phyloP scores from a whole-genome alignment of 2,113 vertebrate species.

The Mus pahari region DNA sequence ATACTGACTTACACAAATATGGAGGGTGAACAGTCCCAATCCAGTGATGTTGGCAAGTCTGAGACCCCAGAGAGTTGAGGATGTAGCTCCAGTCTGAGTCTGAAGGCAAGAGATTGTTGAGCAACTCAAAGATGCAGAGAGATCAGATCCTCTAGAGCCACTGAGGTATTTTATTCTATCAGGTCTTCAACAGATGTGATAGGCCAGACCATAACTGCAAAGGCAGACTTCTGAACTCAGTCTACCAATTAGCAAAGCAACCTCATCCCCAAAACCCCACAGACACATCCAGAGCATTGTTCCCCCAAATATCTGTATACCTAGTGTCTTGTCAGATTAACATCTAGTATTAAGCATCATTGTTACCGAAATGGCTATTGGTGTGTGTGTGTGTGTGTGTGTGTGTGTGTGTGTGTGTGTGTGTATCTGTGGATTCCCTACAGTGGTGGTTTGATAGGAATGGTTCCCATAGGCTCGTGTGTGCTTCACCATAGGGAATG shows the following conservation, averaged over 20 bases:
- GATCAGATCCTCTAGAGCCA: background rate
- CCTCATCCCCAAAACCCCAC: background rate
- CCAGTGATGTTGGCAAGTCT: background rate
- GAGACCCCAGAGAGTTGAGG: background rate
- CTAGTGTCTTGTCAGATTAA: background rate
- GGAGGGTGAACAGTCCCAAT: background rate
- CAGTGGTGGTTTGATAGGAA: background rate
- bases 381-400: background rate
- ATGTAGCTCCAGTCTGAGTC: background rate
- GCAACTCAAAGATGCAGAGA: background rate
- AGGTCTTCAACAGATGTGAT: background rate
- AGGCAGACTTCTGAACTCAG: background rate
- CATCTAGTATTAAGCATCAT: constrained; percentile 17
- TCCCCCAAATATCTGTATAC: background rate
- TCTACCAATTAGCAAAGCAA: background rate
- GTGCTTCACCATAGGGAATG: background rate
- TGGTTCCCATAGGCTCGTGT: background rate
- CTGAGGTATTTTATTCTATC: background rate
- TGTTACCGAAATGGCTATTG: background rate
- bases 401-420: background rate
- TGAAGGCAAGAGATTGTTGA: background rate
- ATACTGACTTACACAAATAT: background rate
- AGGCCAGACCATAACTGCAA: background rate
- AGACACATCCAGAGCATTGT: background rate
- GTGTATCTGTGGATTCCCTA: background rate